These are phyloP conservation scores for Troides helena DNA, from an alignment of 2,888 invertebrate species.

Conservation along the genomic window DNA sequence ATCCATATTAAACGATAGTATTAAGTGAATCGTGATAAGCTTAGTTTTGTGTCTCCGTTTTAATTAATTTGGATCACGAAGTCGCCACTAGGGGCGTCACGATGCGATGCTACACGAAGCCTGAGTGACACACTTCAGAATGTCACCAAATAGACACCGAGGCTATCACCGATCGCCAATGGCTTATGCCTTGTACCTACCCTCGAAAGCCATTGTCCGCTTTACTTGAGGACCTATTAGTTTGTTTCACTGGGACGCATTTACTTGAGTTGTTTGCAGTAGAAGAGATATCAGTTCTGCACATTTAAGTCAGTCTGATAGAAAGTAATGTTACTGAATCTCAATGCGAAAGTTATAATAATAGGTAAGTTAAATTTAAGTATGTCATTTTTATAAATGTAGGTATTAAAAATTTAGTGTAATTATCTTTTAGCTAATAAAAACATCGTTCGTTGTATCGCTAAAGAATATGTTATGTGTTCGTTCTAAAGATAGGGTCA, in stretches of 20 bases:
- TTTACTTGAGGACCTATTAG: conserved; percentile 36
- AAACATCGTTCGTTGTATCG: neutral
- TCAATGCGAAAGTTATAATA: neutral
- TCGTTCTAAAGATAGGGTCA: conserved; percentile 28
- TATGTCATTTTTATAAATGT: too few relatives aligned
- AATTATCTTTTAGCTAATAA: neutral
- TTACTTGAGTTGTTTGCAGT: conserved; percentile 32
- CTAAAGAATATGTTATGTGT: neutral
- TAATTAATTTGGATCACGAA: conserved; percentile 81
- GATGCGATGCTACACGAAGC: conserved; percentile 61
- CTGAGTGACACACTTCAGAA: conserved; percentile 79
- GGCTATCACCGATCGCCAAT: conserved; percentile 61
- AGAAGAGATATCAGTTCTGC: neutral
- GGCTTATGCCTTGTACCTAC: conserved; percentile 24
- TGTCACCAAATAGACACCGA: conserved; percentile 70
- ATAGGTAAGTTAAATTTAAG: too few relatives aligned
- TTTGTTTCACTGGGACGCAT: conserved; percentile 43
- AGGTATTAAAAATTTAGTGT: too few relatives aligned
- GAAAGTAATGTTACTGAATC: neutral
- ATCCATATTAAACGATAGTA: conserved; percentile 59
- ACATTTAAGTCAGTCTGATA: conserved; percentile 5
- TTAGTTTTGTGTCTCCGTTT: conserved; percentile 76
- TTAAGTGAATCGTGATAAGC: conserved; percentile 72
- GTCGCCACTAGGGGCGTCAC: conserved; percentile 77
- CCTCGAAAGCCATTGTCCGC: conserved; percentile 45